Conservation (phyloP, 2,113 vertebrate genomes). For the Romanogobio albipinnatus region DNA sequence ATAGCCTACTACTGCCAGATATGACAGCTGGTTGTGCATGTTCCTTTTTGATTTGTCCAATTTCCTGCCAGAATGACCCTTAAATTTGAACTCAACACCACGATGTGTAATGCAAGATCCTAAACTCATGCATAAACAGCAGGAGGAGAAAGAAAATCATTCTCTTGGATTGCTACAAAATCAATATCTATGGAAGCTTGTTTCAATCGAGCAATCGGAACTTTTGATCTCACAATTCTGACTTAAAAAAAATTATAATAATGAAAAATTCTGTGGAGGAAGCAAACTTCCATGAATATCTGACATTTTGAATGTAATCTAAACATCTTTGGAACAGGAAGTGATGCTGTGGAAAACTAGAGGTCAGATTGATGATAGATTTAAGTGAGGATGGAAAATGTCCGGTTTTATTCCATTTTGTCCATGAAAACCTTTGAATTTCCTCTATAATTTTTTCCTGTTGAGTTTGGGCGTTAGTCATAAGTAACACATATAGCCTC, state of each 20-base stretch:
- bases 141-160: neutral
- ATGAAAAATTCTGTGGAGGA: too few species aligned
- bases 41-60: neutral
- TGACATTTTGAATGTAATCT: neutral
- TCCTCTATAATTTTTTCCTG: neutral
- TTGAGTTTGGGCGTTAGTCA: neutral
- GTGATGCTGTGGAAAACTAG: neutral
- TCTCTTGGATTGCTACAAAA: neutral
- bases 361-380: neutral
- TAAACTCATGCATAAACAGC: neutral
- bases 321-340: neutral
- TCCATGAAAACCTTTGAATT: neutral
- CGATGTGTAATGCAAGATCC: slow-evolving; percentile 10
- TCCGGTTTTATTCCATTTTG: neutral
- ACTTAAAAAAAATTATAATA: too few species aligned
- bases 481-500: neutral
- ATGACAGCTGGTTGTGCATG: slow-evolving; percentile 30
- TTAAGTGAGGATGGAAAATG: slow-evolving; percentile 16
- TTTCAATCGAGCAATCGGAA: too few species aligned
- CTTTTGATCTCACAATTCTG: too few species aligned
- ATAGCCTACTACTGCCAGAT: slow-evolving; percentile 30
- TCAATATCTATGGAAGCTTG: too few species aligned
- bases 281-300: neutral
- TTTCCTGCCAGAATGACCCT: neutral
- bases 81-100: neutral